Base-by-base conservation (phyloP, 1,140 invertebrate genomes). In the Acromyrmex echinatior region DNA sequence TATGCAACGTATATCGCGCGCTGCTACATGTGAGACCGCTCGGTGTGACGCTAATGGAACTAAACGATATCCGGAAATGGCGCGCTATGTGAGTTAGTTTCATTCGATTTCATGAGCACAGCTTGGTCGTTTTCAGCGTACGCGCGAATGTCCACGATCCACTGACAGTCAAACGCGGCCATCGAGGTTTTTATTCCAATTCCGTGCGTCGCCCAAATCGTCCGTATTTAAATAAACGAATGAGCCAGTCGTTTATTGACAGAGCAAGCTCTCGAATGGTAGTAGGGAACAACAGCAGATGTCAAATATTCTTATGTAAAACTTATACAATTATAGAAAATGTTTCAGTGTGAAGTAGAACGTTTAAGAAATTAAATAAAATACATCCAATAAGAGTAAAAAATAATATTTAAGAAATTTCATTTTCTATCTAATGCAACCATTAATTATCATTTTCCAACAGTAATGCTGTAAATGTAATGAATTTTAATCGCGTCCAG, bases 31-130 rank as follows among this genome's bases (percentile, higher is more conserved):
- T 65, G 66, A 25, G 51, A 88, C 89, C 82, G 84, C 86, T 91
- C 63, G 89, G 85, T 84, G 66, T 28, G 87, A 92, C 71, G 73
- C 68, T 90, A 92, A 93, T 93, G 91, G 90, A 92, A 92, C 89
- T 91, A 89, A 91, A 92, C 91, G 86, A 76, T 87, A 80, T 87
- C 85, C 78, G 91, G 90, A 92, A 93, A 92, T 88, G 87, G 81
- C 84, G 81, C 79, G 87, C 65, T 65, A 90, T 87, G 92, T 87
- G 92, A 93, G 90, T 88, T 92, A 89, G 86, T 93, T 93, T 93
- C 90, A 93, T 93, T 93, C 91, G 91, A 93, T 93, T 93, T 92
- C 90, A 92, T 92, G 92, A 92, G 92, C 82, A 63, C 73, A 71
- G 56, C 90, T 73, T 71, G 60, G 31, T 65, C 70, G 80, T 88